phyloP scores from a whole-genome alignment of 2,797 vertebrate genomes.

The Cyclopterus lumpus region DNA sequence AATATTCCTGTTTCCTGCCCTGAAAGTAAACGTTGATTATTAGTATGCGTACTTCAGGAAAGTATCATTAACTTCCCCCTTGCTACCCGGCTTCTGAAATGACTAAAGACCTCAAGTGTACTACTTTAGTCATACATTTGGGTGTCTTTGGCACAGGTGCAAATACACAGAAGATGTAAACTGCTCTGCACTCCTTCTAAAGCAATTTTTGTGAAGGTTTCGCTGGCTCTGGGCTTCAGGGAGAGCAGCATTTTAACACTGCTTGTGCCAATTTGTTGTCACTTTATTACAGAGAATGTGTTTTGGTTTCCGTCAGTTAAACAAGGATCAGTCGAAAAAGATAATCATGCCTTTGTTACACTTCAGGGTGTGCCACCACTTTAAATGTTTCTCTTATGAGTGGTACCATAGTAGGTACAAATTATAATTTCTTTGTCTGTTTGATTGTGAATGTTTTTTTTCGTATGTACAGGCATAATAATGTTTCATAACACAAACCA shows the following conservation, averaged over 20 bases:
- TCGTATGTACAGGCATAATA: background rate
- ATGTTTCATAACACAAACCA: background rate
- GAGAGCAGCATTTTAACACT: background rate
- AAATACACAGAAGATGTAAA: background rate
- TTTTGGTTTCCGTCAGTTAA: slow-evolving; percentile 5
- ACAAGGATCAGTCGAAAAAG: background rate
- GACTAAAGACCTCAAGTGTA: background rate
- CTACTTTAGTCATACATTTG: background rate
- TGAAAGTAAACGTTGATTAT: background rate
- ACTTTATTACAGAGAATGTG: background rate
- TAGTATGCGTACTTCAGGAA: background rate
- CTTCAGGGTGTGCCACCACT: background rate
- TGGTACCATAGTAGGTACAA: background rate
- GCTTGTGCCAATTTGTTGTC: background rate
- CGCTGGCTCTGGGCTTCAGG: background rate
- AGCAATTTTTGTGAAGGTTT: background rate
- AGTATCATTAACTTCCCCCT: background rate
- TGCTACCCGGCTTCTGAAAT: background rate
- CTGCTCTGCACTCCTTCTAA: background rate
- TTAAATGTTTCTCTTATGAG: background rate
- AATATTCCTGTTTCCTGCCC: background rate
- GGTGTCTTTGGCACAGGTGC: background rate
- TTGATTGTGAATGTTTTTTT: slow-evolving; percentile 1
- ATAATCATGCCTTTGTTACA: background rate
- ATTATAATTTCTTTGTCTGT: background rate